phyloP scores from a whole-genome alignment of 2,797 vertebrate genomes.

The Enteromius unitaeniatus region DNA sequence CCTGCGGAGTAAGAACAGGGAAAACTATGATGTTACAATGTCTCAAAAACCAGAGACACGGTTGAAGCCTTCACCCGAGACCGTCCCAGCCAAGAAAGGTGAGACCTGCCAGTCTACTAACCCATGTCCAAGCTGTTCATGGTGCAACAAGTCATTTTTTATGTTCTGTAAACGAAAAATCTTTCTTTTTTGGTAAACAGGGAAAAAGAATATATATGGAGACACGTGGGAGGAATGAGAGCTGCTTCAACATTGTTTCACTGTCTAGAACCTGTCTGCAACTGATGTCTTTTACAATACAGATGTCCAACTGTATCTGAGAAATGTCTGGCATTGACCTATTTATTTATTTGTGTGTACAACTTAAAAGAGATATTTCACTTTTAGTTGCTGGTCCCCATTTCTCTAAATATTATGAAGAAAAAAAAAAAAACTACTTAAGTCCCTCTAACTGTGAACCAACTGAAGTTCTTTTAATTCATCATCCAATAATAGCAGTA shows the following conservation, averaged over 20 bases:
- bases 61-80: constrained; percentile 69
- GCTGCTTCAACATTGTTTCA: background rate
- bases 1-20: constrained; percentile 89
- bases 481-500: background rate
- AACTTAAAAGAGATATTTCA: background rate
- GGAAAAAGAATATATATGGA: constrained; percentile 93
- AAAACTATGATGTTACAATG: constrained; percentile 84
- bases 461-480: background rate
- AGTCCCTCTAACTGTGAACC: background rate
- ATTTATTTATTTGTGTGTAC: background rate
- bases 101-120: constrained; percentile 51
- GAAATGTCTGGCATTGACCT: background rate
- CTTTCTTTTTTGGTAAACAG: constrained; percentile 71
- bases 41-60: constrained; percentile 83
- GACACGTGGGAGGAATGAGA: constrained; percentile 92
- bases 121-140: background rate
- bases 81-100: constrained; percentile 79
- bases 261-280: background rate
- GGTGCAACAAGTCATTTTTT: background rate
- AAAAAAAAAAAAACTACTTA: background rate
- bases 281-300: constrained; percentile 9
- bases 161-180: background rate
- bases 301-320: background rate
- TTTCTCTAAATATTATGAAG: background rate
- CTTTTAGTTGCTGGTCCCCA: background rate